Evolutionary conservation across 2,113 vertebrate species (phyloP), one percentile per base, ranked within the genome.

Genomic region (Bubo bubo): DNA sequence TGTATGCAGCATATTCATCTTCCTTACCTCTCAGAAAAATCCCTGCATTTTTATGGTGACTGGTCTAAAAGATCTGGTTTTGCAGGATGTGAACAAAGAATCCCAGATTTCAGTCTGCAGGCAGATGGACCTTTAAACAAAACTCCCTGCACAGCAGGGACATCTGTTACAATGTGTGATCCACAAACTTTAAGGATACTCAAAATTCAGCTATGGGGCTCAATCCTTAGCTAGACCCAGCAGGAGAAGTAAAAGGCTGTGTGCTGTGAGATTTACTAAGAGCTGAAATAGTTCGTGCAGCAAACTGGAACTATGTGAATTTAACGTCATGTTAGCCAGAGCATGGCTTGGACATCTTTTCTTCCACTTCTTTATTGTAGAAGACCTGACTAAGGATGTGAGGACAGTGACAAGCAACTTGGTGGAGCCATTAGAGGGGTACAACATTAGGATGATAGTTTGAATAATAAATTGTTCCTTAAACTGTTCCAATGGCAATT

Each of bases 121-220:
- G 96, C 97, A 98, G 97, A 98, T 96, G 97, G 97, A 97, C 79
- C 75, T 96, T 96, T 94, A 96, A 96, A 93, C 86, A 94, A 96
- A 97, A 92, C 88, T 96, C 90, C 67, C 76, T 72, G 88, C 94
- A 76, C 86, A 96, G 96, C 83, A 90, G 91, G 92, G 95, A 96
- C 95, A 95, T 95, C 95, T 97, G 95, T 95, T 97, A 95, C 83
- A 87, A 86, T 97, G 92, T 97, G 81, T 79, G 86, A 96, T 96
- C 77, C 82, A 64, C 84, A 81, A 71, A 91, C 94, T 95, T 96
- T 95, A 95, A 97, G 83, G 92, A 58, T 71, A 83, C 49, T 70
- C 79, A 68, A 8, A 83, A 58, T 70, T 89, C 72, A 79, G 60
- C 92, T 93, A 72, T 43, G 84, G 89, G 92, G 86, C 82, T 95